phyloP scores from a whole-genome alignment of 2,113 vertebrate species.

The Vulpes ferrilata region DNA sequence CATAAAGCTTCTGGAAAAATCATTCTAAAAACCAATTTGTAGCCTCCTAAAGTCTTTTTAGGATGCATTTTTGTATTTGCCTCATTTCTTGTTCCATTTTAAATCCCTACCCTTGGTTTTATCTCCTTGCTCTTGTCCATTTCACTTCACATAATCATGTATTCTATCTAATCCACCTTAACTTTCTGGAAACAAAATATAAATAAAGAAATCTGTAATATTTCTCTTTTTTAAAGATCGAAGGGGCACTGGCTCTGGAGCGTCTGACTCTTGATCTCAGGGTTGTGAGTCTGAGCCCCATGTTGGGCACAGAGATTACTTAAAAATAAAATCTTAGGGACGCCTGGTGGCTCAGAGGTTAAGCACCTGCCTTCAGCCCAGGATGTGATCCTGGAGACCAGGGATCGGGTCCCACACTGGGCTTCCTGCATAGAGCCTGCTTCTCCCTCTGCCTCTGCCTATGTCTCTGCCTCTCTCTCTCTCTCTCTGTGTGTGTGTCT shows the following conservation, averaged over 20 bases:
- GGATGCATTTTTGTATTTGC: conserved; percentile 18
- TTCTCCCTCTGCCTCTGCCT: too few species aligned
- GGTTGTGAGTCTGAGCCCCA: not conserved
- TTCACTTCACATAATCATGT: conserved; percentile 58
- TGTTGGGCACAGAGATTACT: not conserved
- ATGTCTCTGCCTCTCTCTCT: too few species aligned
- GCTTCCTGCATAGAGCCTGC: too few species aligned
- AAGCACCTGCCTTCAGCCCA: too few species aligned
- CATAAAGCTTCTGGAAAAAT: conserved; percentile 44
- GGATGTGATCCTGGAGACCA: too few species aligned
- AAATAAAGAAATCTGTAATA: not conserved
- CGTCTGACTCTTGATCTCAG: not conserved
- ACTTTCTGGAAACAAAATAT: conserved; percentile 17
- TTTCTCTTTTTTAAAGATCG: not conserved
- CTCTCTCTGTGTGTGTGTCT: too few species aligned
- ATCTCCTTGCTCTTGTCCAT: conserved; percentile 30
- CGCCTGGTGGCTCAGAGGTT: too few species aligned
- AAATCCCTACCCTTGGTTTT: conserved; percentile 42
- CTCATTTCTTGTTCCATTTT: not conserved
- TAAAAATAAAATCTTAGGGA: not conserved
- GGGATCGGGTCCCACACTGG: too few species aligned
- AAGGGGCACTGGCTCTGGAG: not conserved
- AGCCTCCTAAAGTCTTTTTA: conserved; percentile 24
- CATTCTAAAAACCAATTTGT: conserved; percentile 49
- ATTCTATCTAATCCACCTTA: conserved; percentile 45